Evolutionary conservation across 2,797 vertebrate genomes (phyloP), one percentile per base, ranked within the genome.

Genomic region (Pygocentrus nattereri): DNA sequence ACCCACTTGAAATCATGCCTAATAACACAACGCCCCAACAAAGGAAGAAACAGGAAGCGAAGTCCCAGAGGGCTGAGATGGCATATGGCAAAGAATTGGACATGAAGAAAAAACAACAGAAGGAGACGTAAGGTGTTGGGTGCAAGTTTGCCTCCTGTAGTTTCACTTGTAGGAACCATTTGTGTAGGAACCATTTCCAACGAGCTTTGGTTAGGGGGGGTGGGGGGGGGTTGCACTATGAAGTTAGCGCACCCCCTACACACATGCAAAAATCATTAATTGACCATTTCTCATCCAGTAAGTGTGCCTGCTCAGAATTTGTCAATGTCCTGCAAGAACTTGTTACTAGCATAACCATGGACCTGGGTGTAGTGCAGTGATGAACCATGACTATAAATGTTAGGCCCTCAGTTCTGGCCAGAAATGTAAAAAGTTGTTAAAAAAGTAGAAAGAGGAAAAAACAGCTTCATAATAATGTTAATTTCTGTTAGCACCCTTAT

Each of bases 11-110:
- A 81, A 79, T 34, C 27, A 78, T 80, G 69, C 47, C 77, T 78
- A 85, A 85, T 80, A 71, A 80, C 79, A 52, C 38, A 47, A 82
- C 84, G 84, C 70, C 87, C 81, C 84, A 65, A 87, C 82, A 87
- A 84, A 82, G 83, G 25, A 76, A 76, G 80, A 83, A 78, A 89
- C 82, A 85, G 68, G 70, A 84, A 82, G 74, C 77, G 76, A 64
- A 18, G 34, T 47, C 61, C 74, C 78, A 81, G 38, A 75, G 75
- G 73, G 75, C 25, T 59, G 76, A 34, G 65, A 73, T 61, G 69
- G 75, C 75, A 82, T 70, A 73, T 82, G 64, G 15, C n/a, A 59
- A 50, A 72, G 30, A 81, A 25, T 4, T n/a, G 50, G 49, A 38
- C 31, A 77, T 58, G 38, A 34, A 74, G 79, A 54, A 50, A 41